Evolutionary conservation across 2,797 vertebrate genomes (phyloP).

Genomic region (Acanthornis magna): DNA sequence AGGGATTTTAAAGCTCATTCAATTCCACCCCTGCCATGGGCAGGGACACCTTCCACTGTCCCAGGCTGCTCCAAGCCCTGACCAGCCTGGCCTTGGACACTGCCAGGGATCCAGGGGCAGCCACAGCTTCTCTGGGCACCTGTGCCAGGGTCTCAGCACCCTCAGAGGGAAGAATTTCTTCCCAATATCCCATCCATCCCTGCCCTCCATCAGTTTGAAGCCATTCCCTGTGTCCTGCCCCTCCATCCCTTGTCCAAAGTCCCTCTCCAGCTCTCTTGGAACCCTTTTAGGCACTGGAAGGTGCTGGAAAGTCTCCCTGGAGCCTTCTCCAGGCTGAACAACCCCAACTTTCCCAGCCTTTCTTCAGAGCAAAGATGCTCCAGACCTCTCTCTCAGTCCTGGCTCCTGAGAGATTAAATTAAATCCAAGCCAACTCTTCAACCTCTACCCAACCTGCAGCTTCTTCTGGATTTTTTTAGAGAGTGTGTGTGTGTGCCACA

Average conservation of each 20-base stretch:
- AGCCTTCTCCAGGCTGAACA: background rate
- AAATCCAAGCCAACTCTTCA: background rate
- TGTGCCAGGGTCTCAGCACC: background rate
- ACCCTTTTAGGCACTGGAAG: fast-evolving
- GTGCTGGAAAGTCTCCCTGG: background rate
- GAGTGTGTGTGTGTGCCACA: background rate
- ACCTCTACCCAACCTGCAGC: background rate
- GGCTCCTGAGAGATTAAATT: background rate
- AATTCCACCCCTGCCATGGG: fast-evolving
- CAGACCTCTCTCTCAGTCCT: background rate
- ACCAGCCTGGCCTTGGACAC: background rate
- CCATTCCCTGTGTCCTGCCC: background rate
- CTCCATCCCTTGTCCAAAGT: background rate
- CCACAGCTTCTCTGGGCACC: background rate
- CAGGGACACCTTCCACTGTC: fast-evolving
- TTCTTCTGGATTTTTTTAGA: background rate
- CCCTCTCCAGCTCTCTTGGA: background rate
- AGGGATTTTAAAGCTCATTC: background rate
- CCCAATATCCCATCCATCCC: fast-evolving
- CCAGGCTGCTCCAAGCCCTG: fast-evolving
- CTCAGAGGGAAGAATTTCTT: fast-evolving
- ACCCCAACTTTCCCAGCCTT: background rate
- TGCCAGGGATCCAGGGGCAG: background rate
- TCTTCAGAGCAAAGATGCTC: background rate
- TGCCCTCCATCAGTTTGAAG: background rate